Evolutionary conservation across 2,797 vertebrate species (phyloP).

Genomic region (Anguilla obscura): DNA sequence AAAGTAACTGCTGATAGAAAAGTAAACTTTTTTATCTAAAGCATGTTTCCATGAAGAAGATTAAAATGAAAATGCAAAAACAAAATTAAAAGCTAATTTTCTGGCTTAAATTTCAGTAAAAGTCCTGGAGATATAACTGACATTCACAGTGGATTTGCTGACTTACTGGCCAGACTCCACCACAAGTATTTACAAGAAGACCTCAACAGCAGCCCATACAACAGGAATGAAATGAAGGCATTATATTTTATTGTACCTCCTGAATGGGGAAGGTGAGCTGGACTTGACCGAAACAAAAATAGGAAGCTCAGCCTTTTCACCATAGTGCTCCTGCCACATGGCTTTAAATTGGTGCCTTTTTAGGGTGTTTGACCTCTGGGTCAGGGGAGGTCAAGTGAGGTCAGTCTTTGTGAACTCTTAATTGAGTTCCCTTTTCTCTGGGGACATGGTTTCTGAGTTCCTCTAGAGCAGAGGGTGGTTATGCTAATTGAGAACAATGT

Average conservation of each 20-base stretch:
- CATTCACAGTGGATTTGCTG: neutral
- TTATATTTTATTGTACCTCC: slow-evolving; percentile 64
- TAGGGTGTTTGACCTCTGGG: slow-evolving; percentile 43
- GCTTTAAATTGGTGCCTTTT: slow-evolving; percentile 44
- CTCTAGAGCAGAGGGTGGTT: neutral
- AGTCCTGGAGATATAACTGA: neutral
- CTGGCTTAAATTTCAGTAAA: neutral
- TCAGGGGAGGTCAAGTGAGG: slow-evolving; percentile 55
- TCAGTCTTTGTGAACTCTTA: slow-evolving; percentile 55
- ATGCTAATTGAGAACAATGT: slow-evolving; percentile 27
- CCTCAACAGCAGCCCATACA: slow-evolving; percentile 65
- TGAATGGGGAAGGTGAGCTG: slow-evolving; percentile 58
- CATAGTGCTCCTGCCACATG: slow-evolving; percentile 34
- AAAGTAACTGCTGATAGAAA: neutral
- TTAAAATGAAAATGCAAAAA: neutral
- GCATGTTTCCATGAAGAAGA: neutral
- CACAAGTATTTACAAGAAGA: slow-evolving; percentile 37
- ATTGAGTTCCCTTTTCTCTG: slow-evolving; percentile 51
- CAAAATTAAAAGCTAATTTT: neutral
- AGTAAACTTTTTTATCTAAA: neutral
- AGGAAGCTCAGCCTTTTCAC: slow-evolving; percentile 53
- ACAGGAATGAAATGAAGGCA: slow-evolving; percentile 68
- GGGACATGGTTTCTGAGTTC: slow-evolving; percentile 10
- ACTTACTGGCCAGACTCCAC: neutral
- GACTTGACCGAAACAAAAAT: slow-evolving; percentile 65